Evolutionary conservation across 2,113 vertebrate genomes (phyloP).

Genomic region (Mormyrus lacerda): DNA sequence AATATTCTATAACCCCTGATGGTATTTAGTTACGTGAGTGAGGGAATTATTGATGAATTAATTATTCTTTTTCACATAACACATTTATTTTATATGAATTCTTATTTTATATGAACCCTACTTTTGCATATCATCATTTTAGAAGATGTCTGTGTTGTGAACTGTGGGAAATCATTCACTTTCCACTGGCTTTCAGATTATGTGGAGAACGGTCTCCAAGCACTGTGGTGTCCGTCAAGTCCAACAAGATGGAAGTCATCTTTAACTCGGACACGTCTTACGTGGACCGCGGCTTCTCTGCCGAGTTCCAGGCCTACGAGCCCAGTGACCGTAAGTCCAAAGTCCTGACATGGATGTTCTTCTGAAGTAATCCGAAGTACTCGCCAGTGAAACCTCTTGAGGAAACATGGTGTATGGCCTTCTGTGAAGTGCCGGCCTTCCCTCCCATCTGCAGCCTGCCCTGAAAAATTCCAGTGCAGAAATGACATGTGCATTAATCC

Average conservation of each 20-base stretch:
- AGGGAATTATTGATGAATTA: neutral
- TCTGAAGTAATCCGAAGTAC: neutral
- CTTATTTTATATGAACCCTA: neutral
- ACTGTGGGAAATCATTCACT: neutral
- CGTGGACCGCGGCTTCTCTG: constrained; percentile 73
- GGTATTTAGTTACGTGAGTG: neutral
- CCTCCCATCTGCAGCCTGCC: constrained; percentile 55
- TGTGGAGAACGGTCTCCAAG: constrained; percentile 59
- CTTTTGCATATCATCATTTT: neutral
- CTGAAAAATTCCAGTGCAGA: constrained; percentile 67
- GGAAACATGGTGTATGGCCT: neutral
- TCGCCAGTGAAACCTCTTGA: neutral
- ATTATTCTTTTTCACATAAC: neutral
- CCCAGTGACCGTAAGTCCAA: constrained; percentile 70
- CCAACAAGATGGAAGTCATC: constrained; percentile 56
- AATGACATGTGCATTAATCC: constrained; percentile 68
- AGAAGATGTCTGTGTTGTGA: neutral
- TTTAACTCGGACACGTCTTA: constrained; percentile 74
- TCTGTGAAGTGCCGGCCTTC: neutral
- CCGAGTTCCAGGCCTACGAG: constrained; percentile 71
- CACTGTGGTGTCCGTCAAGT: constrained; percentile 59
- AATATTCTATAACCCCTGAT: neutral
- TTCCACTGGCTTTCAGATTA: constrained; percentile 54
- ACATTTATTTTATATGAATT: neutral
- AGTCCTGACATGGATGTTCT: neutral